These are phyloP conservation scores for Sander lucioperca DNA, from an alignment of 2,113 vertebrate species.

Conservation along the genomic window DNA sequence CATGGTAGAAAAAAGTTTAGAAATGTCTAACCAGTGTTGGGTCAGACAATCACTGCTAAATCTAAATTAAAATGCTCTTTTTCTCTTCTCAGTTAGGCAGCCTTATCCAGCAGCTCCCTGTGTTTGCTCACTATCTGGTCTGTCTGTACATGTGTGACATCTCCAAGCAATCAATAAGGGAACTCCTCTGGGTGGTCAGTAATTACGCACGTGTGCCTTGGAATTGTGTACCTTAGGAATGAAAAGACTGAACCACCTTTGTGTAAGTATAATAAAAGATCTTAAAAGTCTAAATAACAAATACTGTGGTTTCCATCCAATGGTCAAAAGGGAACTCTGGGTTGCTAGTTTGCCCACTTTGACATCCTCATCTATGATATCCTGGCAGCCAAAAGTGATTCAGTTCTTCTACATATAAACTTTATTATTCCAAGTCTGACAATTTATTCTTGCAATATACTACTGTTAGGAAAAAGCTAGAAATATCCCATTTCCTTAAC, in stretches of 20 bases:
- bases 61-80: neutral
- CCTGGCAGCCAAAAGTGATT: neutral
- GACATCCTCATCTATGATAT: neutral
- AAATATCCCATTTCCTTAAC: neutral
- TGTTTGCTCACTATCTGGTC: slow-evolving; percentile 45
- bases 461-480: neutral
- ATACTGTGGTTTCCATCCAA: neutral
- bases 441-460: neutral
- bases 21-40: too few species aligned
- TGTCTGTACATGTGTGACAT: slow-evolving; percentile 26
- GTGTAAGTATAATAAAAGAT: neutral
- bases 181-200: slow-evolving; percentile 25
- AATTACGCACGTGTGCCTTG: neutral
- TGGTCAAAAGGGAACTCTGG: neutral
- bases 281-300: neutral
- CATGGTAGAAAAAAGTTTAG: neutral
- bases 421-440: neutral
- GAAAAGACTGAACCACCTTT: neutral
- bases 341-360: neutral
- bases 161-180: slow-evolving; percentile 38
- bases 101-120: slow-evolving; percentile 6
- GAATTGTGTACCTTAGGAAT: neutral
- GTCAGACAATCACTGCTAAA: neutral
- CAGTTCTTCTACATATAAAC: neutral
- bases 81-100: neutral